Percentiles rank a stretch among this genome's conserved stretches.
phyloP scores from a whole-genome alignment of 2,797 vertebrate species.

The Sibirionetta formosa region DNA sequence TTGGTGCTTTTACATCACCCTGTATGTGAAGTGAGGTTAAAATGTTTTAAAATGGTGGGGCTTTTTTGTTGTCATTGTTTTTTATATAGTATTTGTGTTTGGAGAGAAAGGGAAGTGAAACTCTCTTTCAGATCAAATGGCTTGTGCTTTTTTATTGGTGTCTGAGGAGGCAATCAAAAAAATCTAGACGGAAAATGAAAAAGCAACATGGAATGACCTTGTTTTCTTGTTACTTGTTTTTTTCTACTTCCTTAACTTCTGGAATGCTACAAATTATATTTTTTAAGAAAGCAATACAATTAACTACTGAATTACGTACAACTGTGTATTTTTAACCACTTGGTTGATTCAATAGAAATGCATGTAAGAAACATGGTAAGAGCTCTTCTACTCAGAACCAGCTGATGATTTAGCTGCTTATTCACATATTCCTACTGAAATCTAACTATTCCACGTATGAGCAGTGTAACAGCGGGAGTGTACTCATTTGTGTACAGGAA shows the following conservation, averaged over 20 bases:
- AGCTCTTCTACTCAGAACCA: neutral
- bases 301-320: neutral
- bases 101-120: neutral
- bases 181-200: neutral
- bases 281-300: fast-evolving
- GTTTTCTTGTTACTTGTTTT: neutral
- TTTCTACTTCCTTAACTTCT: neutral
- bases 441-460: neutral
- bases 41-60: no score
- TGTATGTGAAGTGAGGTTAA: neutral
- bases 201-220: neutral
- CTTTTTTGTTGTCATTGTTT: no score
- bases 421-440: neutral
- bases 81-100: neutral
- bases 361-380: neutral
- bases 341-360: neutral
- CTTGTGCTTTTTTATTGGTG: fast-evolving
- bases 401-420: neutral
- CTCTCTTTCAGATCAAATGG: neutral
- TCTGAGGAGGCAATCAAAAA: neutral
- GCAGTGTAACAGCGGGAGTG: fast-evolving
- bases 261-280: neutral
- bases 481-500: neutral
- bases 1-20: neutral
- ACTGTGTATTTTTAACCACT: neutral